Conservation (phyloP, 2,888 invertebrate species). For the Eupithecia subfuscata region DNA sequence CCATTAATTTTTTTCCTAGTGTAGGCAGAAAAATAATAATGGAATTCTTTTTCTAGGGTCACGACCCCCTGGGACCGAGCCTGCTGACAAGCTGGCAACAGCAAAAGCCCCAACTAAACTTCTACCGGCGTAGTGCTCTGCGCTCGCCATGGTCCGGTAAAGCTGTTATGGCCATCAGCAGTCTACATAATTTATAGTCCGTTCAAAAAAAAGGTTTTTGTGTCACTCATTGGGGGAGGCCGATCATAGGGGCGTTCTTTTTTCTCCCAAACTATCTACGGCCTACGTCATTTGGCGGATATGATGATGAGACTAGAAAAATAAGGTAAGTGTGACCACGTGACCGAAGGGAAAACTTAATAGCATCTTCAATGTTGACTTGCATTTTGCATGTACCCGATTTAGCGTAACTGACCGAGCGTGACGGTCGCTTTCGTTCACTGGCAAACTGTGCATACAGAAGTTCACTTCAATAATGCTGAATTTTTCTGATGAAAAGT, state of each 20-base stretch:
- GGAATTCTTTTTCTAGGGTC: no score
- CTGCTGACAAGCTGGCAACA: no score
- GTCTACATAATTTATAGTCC: background rate
- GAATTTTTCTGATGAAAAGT: no score
- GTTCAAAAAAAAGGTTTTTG: background rate
- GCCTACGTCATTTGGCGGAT: background rate
- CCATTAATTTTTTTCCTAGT: no score
- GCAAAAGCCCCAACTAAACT: background rate
- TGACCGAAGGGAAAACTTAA: background rate
- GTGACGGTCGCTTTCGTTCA: background rate
- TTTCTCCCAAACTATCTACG: no score
- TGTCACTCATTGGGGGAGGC: no score
- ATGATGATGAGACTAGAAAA: background rate
- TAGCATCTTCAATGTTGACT: background rate
- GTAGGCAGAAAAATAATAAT: no score
- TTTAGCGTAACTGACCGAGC: background rate
- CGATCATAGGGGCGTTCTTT: background rate
- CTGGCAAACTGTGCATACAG: background rate
- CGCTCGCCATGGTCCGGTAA: no score
- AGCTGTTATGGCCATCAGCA: background rate
- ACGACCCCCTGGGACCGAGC: no score
- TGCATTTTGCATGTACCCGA: background rate
- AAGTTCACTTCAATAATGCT: background rate
- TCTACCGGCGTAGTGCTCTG: background rate
- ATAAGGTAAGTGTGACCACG: background rate